phyloP scores from a whole-genome alignment of 1,140 invertebrate species.

The Drosophila simulans region DNA sequence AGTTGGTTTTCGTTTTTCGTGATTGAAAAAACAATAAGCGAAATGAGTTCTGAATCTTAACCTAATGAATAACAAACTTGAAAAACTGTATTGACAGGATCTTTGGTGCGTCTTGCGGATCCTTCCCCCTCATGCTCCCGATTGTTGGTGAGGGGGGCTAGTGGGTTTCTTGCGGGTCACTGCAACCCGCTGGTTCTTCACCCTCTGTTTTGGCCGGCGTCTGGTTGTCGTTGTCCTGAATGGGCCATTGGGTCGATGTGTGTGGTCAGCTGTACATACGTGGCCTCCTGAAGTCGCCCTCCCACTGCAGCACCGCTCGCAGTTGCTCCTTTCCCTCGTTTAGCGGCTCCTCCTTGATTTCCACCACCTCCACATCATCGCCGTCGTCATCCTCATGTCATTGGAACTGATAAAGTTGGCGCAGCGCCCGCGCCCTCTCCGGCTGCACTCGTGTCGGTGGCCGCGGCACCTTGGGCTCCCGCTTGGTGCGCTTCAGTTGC shows the following conservation, averaged over 20 bases:
- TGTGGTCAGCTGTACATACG: slow-evolving; percentile 50
- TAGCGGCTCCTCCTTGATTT: slow-evolving; percentile 9
- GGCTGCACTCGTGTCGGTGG: slow-evolving; percentile 65
- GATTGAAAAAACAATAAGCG: neutral
- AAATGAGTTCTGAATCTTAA: slow-evolving; percentile 13
- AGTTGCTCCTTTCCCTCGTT: slow-evolving; percentile 25
- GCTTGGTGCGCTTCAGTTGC: slow-evolving; percentile 9
- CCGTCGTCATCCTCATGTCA: slow-evolving; percentile 39
- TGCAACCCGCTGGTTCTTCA: neutral
- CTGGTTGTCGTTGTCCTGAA: slow-evolving; percentile 11
- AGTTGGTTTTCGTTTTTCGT: neutral
- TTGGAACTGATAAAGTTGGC: slow-evolving; percentile 65
- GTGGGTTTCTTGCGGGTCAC: slow-evolving; percentile 5
- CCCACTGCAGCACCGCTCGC: slow-evolving; percentile 47
- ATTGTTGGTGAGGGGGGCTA: neutral
- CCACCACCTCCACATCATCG: slow-evolving; percentile 1
- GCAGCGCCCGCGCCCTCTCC: slow-evolving; percentile 61
- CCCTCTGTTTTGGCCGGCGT: slow-evolving; percentile 6
- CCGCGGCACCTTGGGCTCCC: slow-evolving; percentile 39
- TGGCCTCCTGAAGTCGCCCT: neutral
- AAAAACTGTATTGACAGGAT: slow-evolving; percentile 59
- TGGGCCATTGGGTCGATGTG: slow-evolving; percentile 12
- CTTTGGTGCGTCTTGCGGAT: slow-evolving; percentile 65
- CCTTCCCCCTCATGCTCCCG: slow-evolving; percentile 19
- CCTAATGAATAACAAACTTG: slow-evolving; percentile 42